Conservation (phyloP, 2,888 invertebrate species). For the Dicranocentrus wangi region DNA sequence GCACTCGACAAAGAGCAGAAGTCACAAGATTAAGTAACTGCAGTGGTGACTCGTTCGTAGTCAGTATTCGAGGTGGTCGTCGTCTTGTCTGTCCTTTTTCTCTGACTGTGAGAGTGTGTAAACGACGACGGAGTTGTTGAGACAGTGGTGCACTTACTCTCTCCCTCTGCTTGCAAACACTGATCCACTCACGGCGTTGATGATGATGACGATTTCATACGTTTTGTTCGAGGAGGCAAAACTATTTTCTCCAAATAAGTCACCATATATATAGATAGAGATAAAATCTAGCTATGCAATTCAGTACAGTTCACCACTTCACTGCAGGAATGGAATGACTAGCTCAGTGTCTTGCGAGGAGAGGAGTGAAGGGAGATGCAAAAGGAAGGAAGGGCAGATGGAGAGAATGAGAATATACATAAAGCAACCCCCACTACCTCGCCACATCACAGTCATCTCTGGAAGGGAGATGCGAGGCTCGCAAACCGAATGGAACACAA, state of each 20-base stretch:
- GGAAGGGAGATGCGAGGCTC: too few species aligned
- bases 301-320: background rate
- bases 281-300: too few species aligned
- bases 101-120: background rate
- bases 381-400: background rate
- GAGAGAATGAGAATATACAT: background rate
- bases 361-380: background rate
- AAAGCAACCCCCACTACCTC: constrained; percentile 8
- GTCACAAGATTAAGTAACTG: background rate
- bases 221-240: background rate
- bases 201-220: background rate
- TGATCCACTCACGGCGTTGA: background rate
- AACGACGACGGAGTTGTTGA: background rate
- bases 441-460: too few species aligned
- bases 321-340: constrained; percentile 6
- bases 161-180: background rate
- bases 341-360: background rate
- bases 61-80: background rate
- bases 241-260: background rate
- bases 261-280: background rate
- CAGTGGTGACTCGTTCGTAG: background rate
- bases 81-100: background rate
- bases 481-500: too few species aligned
- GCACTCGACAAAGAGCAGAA: background rate
- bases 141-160: background rate